Base-by-base conservation (phyloP, 2,113 vertebrate genomes). In the Elachura formosa region DNA sequence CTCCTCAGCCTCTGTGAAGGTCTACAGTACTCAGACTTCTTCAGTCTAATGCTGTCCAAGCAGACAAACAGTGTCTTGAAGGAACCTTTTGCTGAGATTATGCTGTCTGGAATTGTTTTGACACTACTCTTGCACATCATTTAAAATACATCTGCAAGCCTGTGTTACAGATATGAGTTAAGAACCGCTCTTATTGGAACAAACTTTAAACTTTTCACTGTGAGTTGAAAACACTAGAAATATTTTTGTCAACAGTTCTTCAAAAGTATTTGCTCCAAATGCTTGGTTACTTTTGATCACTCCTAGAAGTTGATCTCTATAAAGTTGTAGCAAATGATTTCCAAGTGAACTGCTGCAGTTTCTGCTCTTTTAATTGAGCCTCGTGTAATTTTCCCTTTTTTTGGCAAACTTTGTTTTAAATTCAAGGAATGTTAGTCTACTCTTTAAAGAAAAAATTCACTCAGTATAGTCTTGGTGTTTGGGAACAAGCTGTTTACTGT, bases 31-130 rank as follows among this genome's bases (percentile, higher is more conserved):
- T 94, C 80, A 95, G 76, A 59, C 64, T 64, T 41, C 0, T 90
- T 71, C 76, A 89, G 71, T 38, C 90, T 95, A 94, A 93, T 90
- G 89, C 33, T 41, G 92, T 89, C 96, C 94, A 77, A 64, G 75
- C 83, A 94, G 83, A 96, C 92, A 87, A 95, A 95, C 89, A 81
- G 68, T 56, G 22, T 72, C 67, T 80, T 73, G 84, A 89, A 94
- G 75, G 73, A 95, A 74, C 67, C 79, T 36, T 92, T 84, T 48
- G 28, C 72, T 77, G 46, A 28, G 76, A 56, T 40, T 75, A 22
- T 41, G 36, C 13, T 76, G 74, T 59, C 73, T 92, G 59, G 79
- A 78, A 92, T 49, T 69, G 38, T 85, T 90, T 91, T 87, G 81
- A 91, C 78, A 67, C n/a, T 31, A 12, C 67, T 51, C 11, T 84